Base-by-base conservation (phyloP, 2,888 invertebrate species). In the Neoitamus cyanurus region DNA sequence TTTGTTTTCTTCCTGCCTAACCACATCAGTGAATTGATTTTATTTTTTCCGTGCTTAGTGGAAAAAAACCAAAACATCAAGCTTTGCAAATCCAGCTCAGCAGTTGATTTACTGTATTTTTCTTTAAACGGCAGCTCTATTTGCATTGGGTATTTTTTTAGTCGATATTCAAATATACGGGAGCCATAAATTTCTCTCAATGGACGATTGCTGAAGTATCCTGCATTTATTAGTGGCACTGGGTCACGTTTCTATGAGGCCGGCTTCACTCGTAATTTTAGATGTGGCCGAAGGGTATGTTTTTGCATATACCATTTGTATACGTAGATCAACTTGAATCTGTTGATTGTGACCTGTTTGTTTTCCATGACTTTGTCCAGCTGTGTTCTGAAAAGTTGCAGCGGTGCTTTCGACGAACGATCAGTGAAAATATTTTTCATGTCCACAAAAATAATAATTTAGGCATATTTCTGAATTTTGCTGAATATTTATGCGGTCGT, bases 191-290 rank as follows among this genome's bases (percentile, higher is more conserved):
- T 75, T 75, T 75, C 20, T 37, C 36, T 25, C 15, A 75, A 75
- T 37, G 75, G 37, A 15, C 75, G 42, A 75, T 75, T 75, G 36
- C 37, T 75, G 37, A 75, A 75, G 70, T 30, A 70, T 75, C 75
- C 75, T 75, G 37, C 75, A 75, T 75, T 75, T 75, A 75, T 75
- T 75, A 37, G 75, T 42, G 75, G 75, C 75, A 75, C 3, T 37
- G 37, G 37, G 37, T 75, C 75, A 75, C 37, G 75, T 75, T 37
- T 37, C 75, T 11, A 9, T 20, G 58, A 9, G 58, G 20, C 15
- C 20, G 9, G 20, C 20, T 58, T 58, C 20, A 4, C 2, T 15
- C 58, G 25, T 20, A 58, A 58, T 58, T 58, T 58, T 25, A 20
- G 58, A 58, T 58, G 15, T 25, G 3, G 15, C 20, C 34, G 34